Base-by-base conservation (phyloP, 2,113 vertebrate species). In the Microcebus griseorufus region DNA sequence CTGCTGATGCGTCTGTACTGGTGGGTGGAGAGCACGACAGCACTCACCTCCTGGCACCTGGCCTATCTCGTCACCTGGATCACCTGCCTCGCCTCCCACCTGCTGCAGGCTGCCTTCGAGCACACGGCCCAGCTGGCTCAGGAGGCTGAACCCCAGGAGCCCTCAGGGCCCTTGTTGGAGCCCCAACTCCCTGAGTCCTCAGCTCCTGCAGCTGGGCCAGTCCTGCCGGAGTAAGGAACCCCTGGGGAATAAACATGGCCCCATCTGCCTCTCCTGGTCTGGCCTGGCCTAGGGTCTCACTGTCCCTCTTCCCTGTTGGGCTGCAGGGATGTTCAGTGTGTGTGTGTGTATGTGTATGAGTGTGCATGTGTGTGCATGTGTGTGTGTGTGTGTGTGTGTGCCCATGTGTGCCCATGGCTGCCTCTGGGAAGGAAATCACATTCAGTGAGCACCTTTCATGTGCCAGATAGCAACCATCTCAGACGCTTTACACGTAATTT, bases 81-180 rank as follows among this genome's bases (percentile, higher is more conserved):
- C 75, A 95, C 97, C 92, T 98, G 96, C 87, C 93, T 98, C 0
- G 95, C 87, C 37, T 98, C 93, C 17, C 93, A 92, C 92, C 95
- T 98, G 65, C 93, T 98, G 65, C 97, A 98, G 92, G 95, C 93
- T 0, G 95, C 97, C 87, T 98, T 98, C n/a, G 97, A 97, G 14
- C 97, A 97, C 89, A 97, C 97, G 0, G 67, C 53, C 65, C 96
- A 82, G 89, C 67, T 97, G 96, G 97, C 95, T 37, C 84, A 88
- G 80, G 80, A 96, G 9, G 32, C 17, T 8, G 75, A 96, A 67
- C 39, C 32, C 27, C 82, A 34, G n/a, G 86, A 91, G 70, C 53
- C 55, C 58, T 34, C 67, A 0, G 70, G 72, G 3, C 32, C 84
- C 16, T 48, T 6, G 0, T 67, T 6, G 2, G 32, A 69, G 29